Percentiles rank a stretch among this genome's conserved stretches.
Evolutionary conservation across 2,113 vertebrate genomes (phyloP).

Genomic region (Podiceps cristatus): DNA sequence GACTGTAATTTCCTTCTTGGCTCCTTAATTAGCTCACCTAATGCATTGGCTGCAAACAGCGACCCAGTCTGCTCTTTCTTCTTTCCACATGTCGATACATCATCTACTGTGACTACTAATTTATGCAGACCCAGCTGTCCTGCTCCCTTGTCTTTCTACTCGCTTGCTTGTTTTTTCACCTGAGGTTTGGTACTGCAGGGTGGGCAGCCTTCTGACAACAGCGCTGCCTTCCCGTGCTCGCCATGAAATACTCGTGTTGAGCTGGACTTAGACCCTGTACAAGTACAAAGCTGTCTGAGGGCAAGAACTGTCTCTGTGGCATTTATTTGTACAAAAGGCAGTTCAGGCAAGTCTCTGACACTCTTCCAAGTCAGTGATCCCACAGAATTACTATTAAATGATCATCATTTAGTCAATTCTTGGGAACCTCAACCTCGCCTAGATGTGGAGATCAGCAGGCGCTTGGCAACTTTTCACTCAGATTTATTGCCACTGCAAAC

Average conservation of each 20-base stretch:
- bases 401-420: background rate
- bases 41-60: background rate
- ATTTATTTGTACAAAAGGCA: background rate
- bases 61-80: background rate
- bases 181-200: background rate
- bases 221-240: accelerated
- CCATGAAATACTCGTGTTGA: accelerated
- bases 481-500: background rate
- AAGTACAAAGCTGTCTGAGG: accelerated
- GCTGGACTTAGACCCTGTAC: background rate
- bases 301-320: background rate
- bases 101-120: background rate
- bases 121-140: background rate
- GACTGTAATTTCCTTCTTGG: background rate
- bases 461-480: background rate
- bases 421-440: background rate
- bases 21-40: constrained; percentile 19
- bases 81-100: background rate
- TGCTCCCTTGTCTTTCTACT: background rate
- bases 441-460: background rate
- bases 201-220: background rate
- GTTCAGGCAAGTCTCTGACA: background rate
- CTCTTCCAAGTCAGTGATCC: background rate
- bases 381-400: background rate
- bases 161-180: background rate